These are phyloP conservation scores for Apistogramma diplotaenia DNA, from an alignment of 2,113 vertebrate species.

Conservation along the genomic window DNA sequence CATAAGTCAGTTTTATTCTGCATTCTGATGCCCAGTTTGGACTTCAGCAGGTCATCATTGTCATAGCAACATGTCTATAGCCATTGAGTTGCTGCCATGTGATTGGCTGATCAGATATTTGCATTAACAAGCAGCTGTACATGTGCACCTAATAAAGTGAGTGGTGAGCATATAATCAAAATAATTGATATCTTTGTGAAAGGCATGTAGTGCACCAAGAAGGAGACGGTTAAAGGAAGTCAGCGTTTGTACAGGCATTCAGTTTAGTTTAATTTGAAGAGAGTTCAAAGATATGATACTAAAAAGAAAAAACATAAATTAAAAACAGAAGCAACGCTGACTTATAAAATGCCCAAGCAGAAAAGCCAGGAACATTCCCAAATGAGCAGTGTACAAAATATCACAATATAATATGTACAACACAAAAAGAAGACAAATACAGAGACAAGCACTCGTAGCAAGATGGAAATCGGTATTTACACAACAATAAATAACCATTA, in stretches of 20 bases:
- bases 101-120: not conserved
- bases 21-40: not conserved
- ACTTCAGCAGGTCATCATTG: not conserved
- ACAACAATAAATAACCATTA: slow-evolving; percentile 54
- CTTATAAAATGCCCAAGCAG: slow-evolving; percentile 32
- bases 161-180: not conserved
- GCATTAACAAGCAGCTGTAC: not conserved
- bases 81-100: not conserved
- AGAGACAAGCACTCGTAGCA: slow-evolving; percentile 53
- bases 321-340: slow-evolving; percentile 37
- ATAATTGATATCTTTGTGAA: not conserved
- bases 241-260: slow-evolving; percentile 62
- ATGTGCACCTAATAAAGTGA: not conserved
- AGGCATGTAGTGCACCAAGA: not conserved
- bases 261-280: slow-evolving; percentile 69
- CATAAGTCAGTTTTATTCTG: not conserved
- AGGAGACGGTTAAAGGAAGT: not conserved
- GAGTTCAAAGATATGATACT: slow-evolving; percentile 55
- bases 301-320: slow-evolving; percentile 45
- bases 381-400: slow-evolving; percentile 75
- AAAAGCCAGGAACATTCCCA: slow-evolving; percentile 65
- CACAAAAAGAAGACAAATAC: slow-evolving; percentile 65
- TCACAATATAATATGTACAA: slow-evolving; percentile 75
- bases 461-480: slow-evolving; percentile 60
- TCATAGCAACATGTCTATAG: not conserved